Conservation (phyloP, 1,140 invertebrate species). For the Pseudobourletiella spinata region DNA sequence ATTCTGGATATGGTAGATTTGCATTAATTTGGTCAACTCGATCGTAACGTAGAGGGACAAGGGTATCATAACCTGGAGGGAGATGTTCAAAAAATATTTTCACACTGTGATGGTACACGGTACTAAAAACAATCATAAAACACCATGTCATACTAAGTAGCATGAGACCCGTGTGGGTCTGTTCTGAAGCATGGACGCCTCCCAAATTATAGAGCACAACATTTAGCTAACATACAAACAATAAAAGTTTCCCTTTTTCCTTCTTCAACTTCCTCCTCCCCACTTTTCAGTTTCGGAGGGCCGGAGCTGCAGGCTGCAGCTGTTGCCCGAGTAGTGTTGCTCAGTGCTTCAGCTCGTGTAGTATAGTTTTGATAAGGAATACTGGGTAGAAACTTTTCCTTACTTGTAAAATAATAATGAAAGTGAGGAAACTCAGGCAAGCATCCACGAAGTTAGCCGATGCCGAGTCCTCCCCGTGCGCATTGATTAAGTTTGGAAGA, state of each 20-base stretch:
- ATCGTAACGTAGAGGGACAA: slow-evolving; percentile 93
- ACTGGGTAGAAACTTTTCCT: slow-evolving; percentile 32
- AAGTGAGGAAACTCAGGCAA: slow-evolving; percentile 87
- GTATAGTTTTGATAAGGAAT: background rate
- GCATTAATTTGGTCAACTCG: slow-evolving; percentile 91
- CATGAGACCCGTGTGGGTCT: too few species aligned
- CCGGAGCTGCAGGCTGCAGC: too few species aligned
- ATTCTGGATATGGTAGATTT: slow-evolving; percentile 91
- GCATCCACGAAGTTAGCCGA: slow-evolving; percentile 54
- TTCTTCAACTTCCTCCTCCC: too few species aligned
- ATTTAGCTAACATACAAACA: too few species aligned
- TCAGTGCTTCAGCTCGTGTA: too few species aligned
- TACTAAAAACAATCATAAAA: background rate
- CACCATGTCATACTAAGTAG: too few species aligned
- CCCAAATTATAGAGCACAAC: too few species aligned
- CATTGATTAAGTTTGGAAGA: slow-evolving; percentile 39
- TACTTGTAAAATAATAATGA: slow-evolving; percentile 87
- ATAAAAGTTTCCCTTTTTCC: too few species aligned
- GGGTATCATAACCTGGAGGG: slow-evolving; percentile 81
- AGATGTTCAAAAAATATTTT: slow-evolving; percentile 11
- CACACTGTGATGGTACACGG: background rate
- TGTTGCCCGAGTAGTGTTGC: too few species aligned
- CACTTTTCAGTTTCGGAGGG: too few species aligned
- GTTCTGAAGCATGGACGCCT: too few species aligned
- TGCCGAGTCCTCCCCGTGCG: slow-evolving; percentile 38